A percentile compares a stretch with the other conserved stretches of the same genome.
These are phyloP conservation scores for Neuroscelio doddi DNA, from an alignment of 2,888 invertebrate genomes.

Conservation along the genomic window DNA sequence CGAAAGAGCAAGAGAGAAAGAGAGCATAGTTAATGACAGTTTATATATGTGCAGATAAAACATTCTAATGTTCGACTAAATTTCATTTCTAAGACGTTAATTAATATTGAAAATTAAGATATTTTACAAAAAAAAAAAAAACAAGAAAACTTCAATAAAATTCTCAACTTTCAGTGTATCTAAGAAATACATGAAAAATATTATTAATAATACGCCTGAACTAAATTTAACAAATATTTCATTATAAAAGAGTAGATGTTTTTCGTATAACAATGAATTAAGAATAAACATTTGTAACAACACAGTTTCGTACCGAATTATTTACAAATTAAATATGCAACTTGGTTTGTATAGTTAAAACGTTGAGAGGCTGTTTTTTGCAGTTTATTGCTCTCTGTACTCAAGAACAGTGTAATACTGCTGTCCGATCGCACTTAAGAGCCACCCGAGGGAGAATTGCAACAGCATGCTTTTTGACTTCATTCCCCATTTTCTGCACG, in stretches of 20 bases:
- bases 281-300: no score
- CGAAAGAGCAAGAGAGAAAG: background rate
- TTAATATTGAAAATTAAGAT: constrained; percentile 8
- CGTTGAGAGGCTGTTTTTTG: background rate
- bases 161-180: no score
- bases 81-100: constrained; percentile 4
- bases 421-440: constrained; percentile 6
- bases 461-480: constrained; percentile 3
- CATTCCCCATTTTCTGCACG: constrained; percentile 8
- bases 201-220: no score
- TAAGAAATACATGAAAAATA: no score
- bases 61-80: background rate
- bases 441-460: constrained; percentile 3
- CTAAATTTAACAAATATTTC: no score
- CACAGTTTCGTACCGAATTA: no score
- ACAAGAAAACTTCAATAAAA: no score
- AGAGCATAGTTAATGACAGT: constrained; percentile 2
- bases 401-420: background rate
- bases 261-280: no score
- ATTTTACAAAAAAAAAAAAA: no score
- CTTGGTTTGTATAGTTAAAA: constrained; percentile 6
- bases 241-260: no score
- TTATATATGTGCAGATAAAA: constrained; percentile 6
- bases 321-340: no score
- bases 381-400: background rate